Evolutionary conservation across 2,888 invertebrate genomes (phyloP), one percentile per base, ranked within the genome.

Genomic region (Thalpophila matura): DNA sequence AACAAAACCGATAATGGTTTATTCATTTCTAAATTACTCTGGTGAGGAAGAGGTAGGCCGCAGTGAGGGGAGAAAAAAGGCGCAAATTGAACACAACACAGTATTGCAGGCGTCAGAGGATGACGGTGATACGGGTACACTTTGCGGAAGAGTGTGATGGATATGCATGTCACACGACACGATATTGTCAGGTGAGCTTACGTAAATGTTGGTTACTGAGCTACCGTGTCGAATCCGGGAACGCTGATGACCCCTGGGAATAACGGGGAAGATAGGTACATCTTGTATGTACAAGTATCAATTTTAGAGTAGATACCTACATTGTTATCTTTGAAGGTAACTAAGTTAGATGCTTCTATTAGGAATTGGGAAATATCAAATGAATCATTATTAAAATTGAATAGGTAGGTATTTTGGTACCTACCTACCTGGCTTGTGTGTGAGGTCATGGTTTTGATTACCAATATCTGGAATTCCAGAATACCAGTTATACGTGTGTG

Each of bases 21-120:
- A 92, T 91, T 92, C 89, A 89, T 90, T 88, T 87, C 81, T 88
- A 86, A 91, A 91, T 91, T 87, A 87, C 87, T 88, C 46, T 58
- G 46, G 63, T 51, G 85, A 92, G 91, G 90, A 93, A 92, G 90
- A 89, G 86, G 86, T 85, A 80, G 83, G 63, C 82, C 78, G 83
- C 87, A 89, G 85, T 86, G 76, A 72, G 76, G 77, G 81, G 73
- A 83, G 73, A 81, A 86, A 87, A 86, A 81, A 82, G 73, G 77
- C 22, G 53, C 51, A 63, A 86, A 83, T 78, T 81, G 74, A 73
- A 79, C 80, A 75, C 76, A 81, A 78, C 82, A 82, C 79, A 81
- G 84, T 86, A 86, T 70, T 67, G 82, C 76, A 86, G 83, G 89
- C 91, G 91, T 86, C 80, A 90, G 88, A 89, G 88, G 88, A 89